Conservation (phyloP, 2,113 vertebrate species). For the Talpa occidentalis region DNA sequence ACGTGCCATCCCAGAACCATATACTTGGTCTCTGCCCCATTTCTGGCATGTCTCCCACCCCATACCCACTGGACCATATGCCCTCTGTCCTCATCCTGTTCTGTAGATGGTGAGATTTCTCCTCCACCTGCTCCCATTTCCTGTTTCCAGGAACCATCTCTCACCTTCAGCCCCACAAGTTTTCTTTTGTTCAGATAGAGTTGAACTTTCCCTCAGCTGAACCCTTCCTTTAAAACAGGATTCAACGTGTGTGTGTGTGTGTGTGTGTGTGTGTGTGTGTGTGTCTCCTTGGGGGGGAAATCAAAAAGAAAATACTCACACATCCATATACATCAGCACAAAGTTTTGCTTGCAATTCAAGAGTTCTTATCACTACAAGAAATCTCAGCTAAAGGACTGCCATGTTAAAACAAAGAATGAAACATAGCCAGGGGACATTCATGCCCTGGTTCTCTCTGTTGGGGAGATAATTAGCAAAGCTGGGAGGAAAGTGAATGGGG, state of each 20-base stretch:
- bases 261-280: background rate
- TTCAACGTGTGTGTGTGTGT: background rate
- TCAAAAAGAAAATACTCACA: background rate
- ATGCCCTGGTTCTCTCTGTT: background rate
- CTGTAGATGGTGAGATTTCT: background rate
- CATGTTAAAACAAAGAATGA: background rate
- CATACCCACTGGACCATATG: background rate
- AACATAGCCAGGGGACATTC: background rate
- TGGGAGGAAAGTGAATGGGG: background rate
- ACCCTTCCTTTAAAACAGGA: background rate
- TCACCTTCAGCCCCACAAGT: background rate
- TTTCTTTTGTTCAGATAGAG: background rate
- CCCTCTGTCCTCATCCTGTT: background rate
- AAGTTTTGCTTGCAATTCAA: background rate
- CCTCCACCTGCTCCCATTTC: too few relatives aligned
- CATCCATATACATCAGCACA: background rate
- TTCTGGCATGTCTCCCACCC: background rate
- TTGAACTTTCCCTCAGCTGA: background rate
- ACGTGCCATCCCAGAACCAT: rapidly evolving
- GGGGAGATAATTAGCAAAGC: background rate
- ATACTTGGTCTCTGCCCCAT: too few relatives aligned
- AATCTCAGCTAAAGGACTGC: background rate
- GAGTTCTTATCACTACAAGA: background rate
- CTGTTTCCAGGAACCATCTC: background rate
- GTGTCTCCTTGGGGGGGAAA: too few relatives aligned